A percentile compares a stretch with the other conserved stretches of the same genome.
phyloP scores from a whole-genome alignment of 2,797 vertebrate species.

The Scolopax rusticola region DNA sequence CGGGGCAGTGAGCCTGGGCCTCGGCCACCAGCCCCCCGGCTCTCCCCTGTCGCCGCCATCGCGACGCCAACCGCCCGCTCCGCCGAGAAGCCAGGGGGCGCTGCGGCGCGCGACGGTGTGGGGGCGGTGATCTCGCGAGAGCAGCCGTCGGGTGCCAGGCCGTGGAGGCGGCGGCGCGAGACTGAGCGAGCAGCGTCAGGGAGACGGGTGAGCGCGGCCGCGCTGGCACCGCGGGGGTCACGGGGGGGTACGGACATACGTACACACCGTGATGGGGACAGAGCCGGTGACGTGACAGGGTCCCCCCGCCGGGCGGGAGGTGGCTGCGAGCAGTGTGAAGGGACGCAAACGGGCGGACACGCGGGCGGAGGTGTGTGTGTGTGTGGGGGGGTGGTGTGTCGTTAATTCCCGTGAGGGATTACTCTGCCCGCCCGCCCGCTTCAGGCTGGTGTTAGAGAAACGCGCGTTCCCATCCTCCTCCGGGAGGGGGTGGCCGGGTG shows the following conservation, averaged over 20 bases:
- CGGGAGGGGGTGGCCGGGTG: background rate
- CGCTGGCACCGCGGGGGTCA: background rate
- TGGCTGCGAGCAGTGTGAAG: too few species aligned
- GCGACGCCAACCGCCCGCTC: background rate
- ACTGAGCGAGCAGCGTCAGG: too few species aligned
- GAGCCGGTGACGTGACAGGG: too few species aligned
- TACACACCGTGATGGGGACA: background rate
- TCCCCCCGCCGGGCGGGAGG: background rate
- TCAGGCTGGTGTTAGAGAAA: accelerated
- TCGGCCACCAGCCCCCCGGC: background rate
- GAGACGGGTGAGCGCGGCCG: background rate
- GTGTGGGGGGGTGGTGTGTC: too few species aligned
- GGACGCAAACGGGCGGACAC: background rate
- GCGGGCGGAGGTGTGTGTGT: background rate
- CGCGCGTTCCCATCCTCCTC: accelerated
- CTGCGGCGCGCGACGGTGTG: background rate
- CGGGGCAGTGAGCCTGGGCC: background rate
- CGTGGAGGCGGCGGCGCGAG: background rate
- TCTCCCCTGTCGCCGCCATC: background rate
- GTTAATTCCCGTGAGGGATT: background rate
- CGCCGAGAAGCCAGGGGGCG: background rate
- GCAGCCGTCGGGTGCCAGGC: accelerated
- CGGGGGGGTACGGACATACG: too few species aligned
- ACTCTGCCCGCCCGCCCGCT: background rate
- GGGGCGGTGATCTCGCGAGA: background rate